Percentiles rank a stretch among this genome's conserved stretches.
These are phyloP conservation scores for Macrotis lagotis DNA, from an alignment of 2,113 vertebrate genomes.

Conservation along the genomic window DNA sequence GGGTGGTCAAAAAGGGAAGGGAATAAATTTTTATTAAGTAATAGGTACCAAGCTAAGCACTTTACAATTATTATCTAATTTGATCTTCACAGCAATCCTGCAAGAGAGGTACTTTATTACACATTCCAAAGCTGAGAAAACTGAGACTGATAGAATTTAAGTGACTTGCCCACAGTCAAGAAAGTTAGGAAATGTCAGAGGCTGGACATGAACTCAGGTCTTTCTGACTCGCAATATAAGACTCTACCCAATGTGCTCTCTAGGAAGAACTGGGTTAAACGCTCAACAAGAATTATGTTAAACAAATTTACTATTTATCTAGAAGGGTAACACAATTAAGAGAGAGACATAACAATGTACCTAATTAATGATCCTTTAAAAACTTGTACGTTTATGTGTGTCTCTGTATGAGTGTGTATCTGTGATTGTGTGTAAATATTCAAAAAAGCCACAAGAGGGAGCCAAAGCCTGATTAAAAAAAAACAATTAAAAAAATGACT, in stretches of 20 bases:
- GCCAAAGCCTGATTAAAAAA: neutral
- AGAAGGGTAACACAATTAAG: neutral
- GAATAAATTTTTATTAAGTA: neutral
- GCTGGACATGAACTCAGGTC: neutral
- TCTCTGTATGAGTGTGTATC: neutral
- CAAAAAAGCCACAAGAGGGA: neutral
- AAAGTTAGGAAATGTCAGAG: neutral
- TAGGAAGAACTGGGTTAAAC: neutral
- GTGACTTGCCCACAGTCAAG: neutral
- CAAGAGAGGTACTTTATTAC: neutral
- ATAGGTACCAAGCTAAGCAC: neutral
- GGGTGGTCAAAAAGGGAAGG: neutral
- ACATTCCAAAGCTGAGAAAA: neutral
- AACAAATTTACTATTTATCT: neutral
- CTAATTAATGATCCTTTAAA: neutral
- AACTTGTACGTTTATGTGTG: neutral
- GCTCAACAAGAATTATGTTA: neutral
- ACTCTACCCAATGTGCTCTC: neutral
- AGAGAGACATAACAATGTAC: neutral
- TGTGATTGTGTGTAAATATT: neutral
- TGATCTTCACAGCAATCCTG: neutral
- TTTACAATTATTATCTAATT: neutral
- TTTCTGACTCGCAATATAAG: neutral
- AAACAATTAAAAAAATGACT: neutral
- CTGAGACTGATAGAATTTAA: neutral